phyloP scores from a whole-genome alignment of 2,888 invertebrate species.

The Eupelmus urozonus region DNA sequence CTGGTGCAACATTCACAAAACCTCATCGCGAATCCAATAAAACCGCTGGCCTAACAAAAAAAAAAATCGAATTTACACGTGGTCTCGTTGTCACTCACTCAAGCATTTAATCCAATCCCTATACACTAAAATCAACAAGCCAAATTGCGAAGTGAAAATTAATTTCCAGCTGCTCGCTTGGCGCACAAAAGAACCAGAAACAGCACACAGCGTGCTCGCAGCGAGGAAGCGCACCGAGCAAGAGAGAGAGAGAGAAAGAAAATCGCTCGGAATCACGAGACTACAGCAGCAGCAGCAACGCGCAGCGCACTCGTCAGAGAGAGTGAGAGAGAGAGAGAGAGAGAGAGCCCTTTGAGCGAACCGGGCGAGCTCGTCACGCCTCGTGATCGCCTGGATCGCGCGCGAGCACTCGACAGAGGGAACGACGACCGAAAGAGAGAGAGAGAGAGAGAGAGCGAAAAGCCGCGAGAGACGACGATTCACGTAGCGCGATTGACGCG shows the following conservation, averaged over 20 bases:
- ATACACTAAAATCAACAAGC: no score
- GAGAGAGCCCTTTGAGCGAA: neutral
- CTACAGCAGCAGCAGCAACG: no score
- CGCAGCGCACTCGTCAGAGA: neutral
- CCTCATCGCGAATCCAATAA: no score
- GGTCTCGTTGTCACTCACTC: neutral
- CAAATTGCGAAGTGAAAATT: no score
- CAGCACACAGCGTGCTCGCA: neutral
- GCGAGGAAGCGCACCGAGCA: neutral
- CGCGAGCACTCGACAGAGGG: conserved; percentile 6
- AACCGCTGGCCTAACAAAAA: no score
- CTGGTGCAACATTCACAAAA: no score
- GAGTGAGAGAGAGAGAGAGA: neutral
- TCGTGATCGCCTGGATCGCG: conserved; percentile 51
- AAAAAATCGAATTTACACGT: neutral
- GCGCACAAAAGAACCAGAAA: no score
- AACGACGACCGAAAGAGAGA: conserved; percentile 11
- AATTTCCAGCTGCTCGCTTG: no score
- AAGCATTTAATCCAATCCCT: no score
- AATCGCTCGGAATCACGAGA: no score
- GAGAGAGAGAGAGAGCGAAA: conserved; percentile 31
- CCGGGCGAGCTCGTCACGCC: conserved; percentile 45
- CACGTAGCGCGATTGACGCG: conserved; percentile 14
- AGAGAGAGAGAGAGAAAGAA: no score
- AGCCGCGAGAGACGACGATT: no score